Evolutionary conservation across 2,888 invertebrate genomes (phyloP).

Genomic region (Chrysina gloriosa): DNA sequence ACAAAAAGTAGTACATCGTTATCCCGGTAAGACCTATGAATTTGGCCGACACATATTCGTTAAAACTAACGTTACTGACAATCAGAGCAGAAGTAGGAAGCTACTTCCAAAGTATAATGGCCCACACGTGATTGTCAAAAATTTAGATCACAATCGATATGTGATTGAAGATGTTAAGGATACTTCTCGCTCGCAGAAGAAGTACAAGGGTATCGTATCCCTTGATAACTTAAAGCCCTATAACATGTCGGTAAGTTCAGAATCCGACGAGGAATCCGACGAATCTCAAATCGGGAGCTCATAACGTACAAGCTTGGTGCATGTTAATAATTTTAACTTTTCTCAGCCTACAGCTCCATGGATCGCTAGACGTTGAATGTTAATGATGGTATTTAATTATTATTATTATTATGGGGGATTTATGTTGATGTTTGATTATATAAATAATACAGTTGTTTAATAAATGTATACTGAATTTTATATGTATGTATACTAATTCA

Average conservation of each 20-base stretch:
- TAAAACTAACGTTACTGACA: background rate
- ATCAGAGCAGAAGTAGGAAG: background rate
- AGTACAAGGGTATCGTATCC: conserved; percentile 20
- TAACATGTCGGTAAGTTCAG: conserved; percentile 7
- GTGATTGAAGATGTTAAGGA: conserved; percentile 1
- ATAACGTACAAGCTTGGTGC: background rate
- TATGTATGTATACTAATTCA: no score
- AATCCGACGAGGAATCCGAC: background rate
- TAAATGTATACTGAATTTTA: background rate
- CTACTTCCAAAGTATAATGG: conserved; percentile 23
- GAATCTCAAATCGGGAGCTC: background rate
- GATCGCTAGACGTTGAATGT: background rate
- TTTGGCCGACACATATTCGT: conserved; percentile 9
- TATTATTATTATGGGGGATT: background rate
- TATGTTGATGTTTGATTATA: background rate
- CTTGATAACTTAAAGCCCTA: conserved; percentile 8
- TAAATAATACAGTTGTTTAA: background rate
- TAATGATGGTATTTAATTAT: background rate
- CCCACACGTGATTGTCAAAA: conserved; percentile 4
- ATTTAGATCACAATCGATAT: conserved; percentile 27
- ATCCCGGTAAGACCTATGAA: conserved; percentile 4
- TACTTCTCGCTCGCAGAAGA: background rate
- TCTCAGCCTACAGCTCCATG: no score
- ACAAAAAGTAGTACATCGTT: background rate
- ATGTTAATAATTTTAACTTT: background rate